These are phyloP conservation scores for Heliconius himera DNA, from an alignment of 1,140 invertebrate genomes.

Conservation along the genomic window DNA sequence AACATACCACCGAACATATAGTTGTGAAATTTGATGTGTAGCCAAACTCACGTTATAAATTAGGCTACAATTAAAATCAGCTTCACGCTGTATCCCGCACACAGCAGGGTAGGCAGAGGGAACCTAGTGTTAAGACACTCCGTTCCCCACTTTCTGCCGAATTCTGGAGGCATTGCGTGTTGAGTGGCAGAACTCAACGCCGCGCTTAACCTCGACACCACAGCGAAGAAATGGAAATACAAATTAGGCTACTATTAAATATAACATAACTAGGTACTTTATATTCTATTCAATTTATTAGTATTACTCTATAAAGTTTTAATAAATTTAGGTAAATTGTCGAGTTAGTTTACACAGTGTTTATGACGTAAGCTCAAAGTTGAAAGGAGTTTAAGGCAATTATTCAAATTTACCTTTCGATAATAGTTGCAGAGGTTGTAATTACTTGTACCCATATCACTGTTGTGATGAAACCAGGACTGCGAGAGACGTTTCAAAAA, in stretches of 20 bases:
- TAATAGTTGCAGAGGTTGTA: not conserved
- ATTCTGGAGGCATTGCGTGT: no score
- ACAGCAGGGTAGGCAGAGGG: no score
- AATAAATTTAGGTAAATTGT: not conserved
- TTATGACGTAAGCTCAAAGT: constrained; percentile 4
- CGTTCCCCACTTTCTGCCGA: no score
- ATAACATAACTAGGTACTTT: not conserved
- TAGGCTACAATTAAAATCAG: not conserved
- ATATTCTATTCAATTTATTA: not conserved
- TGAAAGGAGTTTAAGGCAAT: not conserved
- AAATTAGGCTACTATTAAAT: not conserved
- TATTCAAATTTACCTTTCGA: not conserved
- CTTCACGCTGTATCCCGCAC: no score
- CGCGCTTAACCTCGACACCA: no score
- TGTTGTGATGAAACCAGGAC: not conserved
- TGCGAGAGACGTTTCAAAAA: not conserved
- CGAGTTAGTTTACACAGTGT: not conserved
- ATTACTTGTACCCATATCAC: not conserved
- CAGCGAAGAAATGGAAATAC: no score
- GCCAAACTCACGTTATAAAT: constrained; percentile 1
- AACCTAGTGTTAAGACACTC: no score
- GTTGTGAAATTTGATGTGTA: constrained; percentile 11
- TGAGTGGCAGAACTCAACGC: no score
- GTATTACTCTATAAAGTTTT: not conserved
- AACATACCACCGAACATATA: not conserved